Percentiles rank a stretch among this genome's conserved stretches.
These are phyloP conservation scores for Pseudomugil gertrudae DNA, from an alignment of 2,797 vertebrate species.

Conservation along the genomic window DNA sequence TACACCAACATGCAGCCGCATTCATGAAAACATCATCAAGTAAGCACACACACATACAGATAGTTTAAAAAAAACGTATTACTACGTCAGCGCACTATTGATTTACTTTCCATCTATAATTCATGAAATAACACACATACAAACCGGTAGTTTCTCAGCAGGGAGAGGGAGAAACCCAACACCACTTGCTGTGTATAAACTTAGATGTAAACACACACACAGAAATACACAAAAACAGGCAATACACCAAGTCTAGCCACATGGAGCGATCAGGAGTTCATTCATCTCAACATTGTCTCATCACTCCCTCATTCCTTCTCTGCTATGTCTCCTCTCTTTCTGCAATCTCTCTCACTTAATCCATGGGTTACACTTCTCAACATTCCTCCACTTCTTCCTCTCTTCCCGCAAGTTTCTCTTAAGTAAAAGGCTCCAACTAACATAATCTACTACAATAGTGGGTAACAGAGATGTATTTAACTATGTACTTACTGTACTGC, in stretches of 20 bases:
- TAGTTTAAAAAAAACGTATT: conserved; percentile 36
- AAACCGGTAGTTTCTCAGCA: conserved; percentile 62
- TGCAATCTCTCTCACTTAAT: conserved; percentile 27
- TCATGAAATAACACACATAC: conserved; percentile 68
- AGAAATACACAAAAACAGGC: conserved; percentile 9
- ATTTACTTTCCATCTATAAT: conserved; percentile 83
- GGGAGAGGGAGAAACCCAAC: conserved; percentile 60
- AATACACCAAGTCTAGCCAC: conserved; percentile 30
- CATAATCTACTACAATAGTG: background rate
- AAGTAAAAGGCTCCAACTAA: background rate
- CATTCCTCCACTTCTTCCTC: conserved; percentile 15
- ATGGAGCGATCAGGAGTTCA: conserved; percentile 50
- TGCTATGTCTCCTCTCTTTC: conserved; percentile 31
- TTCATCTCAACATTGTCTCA: conserved; percentile 65
- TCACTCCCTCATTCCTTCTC: conserved; percentile 36
- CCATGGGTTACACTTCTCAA: conserved; percentile 11
- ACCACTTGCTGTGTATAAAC: conserved; percentile 43
- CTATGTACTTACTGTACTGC: background rate
- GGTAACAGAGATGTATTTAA: background rate
- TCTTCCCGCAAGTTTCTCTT: background rate
- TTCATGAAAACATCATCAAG: conserved; percentile 28
- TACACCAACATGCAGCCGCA: conserved; percentile 15
- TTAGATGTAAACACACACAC: conserved; percentile 18
- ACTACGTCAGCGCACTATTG: conserved; percentile 76
- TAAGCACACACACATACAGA: conserved; percentile 18